phyloP scores from a whole-genome alignment of 2,113 vertebrate genomes.

The cat (Felis catus) region DNA sequence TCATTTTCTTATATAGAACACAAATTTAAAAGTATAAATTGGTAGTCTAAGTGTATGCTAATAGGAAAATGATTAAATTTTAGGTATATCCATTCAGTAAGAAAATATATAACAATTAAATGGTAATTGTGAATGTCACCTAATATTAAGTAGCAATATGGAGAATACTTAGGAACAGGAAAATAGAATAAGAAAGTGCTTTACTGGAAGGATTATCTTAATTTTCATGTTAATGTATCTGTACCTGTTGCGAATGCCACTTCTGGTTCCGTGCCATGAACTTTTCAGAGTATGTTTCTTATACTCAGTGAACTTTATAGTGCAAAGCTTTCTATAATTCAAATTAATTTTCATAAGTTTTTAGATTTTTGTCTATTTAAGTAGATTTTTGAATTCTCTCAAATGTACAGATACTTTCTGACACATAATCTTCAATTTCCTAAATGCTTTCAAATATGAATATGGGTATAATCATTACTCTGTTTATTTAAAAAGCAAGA shows the following conservation, averaged over 20 bases:
- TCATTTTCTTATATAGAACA: conserved; percentile 10
- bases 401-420: not conserved
- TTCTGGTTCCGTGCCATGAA: not conserved
- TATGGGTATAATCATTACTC: not conserved
- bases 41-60: not conserved
- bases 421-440: not conserved
- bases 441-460: conserved; percentile 3
- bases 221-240: not conserved
- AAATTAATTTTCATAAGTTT: not conserved
- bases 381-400: conserved; percentile 3
- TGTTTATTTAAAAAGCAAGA: conserved; percentile 2
- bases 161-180: conserved; percentile 1
- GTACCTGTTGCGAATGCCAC: not conserved
- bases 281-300: conserved; percentile 1
- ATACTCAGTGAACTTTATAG: not conserved
- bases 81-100: not conserved
- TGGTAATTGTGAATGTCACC: not conserved
- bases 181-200: conserved; percentile 8
- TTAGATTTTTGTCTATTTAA: not conserved
- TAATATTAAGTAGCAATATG: not conserved
- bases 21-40: not conserved
- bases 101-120: not conserved
- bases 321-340: not conserved
- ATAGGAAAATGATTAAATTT: not conserved
- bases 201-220: not conserved